Base-by-base conservation (phyloP, 2,797 vertebrate species). In the Petrocephalus sullivani region DNA sequence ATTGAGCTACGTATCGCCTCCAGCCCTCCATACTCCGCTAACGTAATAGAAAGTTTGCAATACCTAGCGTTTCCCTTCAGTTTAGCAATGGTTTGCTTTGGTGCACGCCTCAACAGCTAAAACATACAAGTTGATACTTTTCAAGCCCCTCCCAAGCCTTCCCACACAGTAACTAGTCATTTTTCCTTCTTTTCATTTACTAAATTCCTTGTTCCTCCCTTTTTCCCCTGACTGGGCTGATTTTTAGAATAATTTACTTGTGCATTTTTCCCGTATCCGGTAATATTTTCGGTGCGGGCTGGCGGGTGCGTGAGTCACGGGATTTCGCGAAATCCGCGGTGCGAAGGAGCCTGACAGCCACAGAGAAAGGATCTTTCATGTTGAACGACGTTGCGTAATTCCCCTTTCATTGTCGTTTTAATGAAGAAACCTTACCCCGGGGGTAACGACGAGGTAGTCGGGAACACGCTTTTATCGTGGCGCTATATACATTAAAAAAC, bases 81-180 rank as follows among this genome's bases (percentile, higher is more conserved):
- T 94, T 91, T 90, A 84, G 89, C 78, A 89, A n/a, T 89, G 57
- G 90, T 93, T 88, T 93, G 94, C 92, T 90, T 92, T 92, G 88
- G 90, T 94, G 94, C 94, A 94, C 95, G 95, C 95, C 95, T 95
- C 94, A 93, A 93, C 93, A 92, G 92, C 93, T 90, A 93, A 92
- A 92, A 92, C 93, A 90, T 93, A 93, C 95, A 94, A 95, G 95
- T 94, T 93, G 93, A 94, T 92, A 87, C 92, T 93, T 93, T 92
- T 89, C 92, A 95, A 92, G 96, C 96, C 95, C 96, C 96, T 96
- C 97, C 97, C 94, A 93, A 93, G 90, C 93, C 95, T 95, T 94
- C 93, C 89, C 89, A 89, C 90, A 92, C 90, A 90, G 89, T 88
- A 92, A 90, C 90, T 90, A 91, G 90, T 92, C 90, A 90, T 94